A percentile compares a stretch with the other conserved stretches of the same genome.
phyloP scores from a whole-genome alignment of 2,797 vertebrate species.

The Girardinus metallicus region DNA sequence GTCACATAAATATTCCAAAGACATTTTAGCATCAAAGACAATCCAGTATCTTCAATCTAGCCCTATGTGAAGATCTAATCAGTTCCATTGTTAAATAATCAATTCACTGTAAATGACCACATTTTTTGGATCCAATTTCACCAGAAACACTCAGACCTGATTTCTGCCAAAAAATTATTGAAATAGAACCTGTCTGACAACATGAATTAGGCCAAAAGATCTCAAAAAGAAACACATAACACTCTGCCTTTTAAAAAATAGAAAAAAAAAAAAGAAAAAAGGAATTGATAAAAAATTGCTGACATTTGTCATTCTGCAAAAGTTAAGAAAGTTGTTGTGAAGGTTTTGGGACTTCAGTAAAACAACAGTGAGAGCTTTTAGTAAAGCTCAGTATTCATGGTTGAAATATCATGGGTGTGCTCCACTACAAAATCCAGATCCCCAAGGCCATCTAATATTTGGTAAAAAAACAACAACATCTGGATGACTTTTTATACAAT shows the following conservation, averaged over 20 bases:
- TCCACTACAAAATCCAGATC: background rate
- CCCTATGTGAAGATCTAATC: background rate
- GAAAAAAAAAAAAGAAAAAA: background rate
- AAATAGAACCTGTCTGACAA: background rate
- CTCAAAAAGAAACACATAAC: background rate
- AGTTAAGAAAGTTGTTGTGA: background rate
- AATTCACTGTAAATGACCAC: background rate
- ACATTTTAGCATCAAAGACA: background rate
- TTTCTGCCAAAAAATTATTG: background rate
- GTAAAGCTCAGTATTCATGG: background rate
- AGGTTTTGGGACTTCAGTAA: background rate
- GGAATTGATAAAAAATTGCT: background rate
- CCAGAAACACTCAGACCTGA: background rate
- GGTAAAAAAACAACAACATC: background rate
- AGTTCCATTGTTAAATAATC: background rate
- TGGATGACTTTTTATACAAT: background rate
- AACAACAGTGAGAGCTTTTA: background rate
- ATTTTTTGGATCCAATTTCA: background rate
- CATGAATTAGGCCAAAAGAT: background rate
- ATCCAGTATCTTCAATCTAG: background rate
- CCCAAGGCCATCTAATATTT: background rate
- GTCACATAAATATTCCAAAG: background rate
- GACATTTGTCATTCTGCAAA: background rate
- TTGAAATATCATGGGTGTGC: background rate
- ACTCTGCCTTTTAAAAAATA: background rate